phyloP scores from a whole-genome alignment of 2,797 vertebrate genomes.

The Rhinella marina region DNA sequence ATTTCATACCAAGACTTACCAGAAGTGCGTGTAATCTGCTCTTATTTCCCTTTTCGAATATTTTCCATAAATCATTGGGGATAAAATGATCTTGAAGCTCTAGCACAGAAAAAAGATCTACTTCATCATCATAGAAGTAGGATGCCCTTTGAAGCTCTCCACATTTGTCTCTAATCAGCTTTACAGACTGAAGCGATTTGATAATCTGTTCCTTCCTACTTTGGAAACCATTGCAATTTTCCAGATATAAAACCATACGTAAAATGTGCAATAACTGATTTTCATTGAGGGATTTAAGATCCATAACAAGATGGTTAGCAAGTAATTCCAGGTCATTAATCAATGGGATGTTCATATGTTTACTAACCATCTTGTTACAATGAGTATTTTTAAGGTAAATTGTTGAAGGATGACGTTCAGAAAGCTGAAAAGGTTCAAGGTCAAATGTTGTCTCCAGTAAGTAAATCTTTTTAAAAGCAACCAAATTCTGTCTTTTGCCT shows the following conservation, averaged over 20 bases:
- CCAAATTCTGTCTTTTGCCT: conserved; percentile 43
- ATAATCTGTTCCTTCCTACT: background rate
- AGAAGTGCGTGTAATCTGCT: background rate
- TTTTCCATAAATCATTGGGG: conserved; percentile 52
- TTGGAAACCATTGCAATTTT: fast-evolving
- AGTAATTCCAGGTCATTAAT: conserved; percentile 62
- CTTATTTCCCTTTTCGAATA: conserved; percentile 5
- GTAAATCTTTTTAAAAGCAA: conserved; percentile 46
- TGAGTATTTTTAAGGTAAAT: conserved; percentile 33
- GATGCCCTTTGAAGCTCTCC: conserved; percentile 46
- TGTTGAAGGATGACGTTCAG: conserved; percentile 48
- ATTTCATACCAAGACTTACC: conserved; percentile 56
- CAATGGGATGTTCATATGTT: background rate
- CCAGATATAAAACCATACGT: conserved; percentile 60
- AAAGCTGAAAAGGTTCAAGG: conserved; percentile 33
- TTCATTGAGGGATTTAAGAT: conserved; percentile 37
- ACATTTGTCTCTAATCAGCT: conserved; percentile 63
- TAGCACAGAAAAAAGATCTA: conserved; percentile 45
- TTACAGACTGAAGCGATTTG: conserved; percentile 57
- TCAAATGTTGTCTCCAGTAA: background rate
- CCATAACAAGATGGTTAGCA: conserved; percentile 58
- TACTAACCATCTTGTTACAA: fast-evolving
- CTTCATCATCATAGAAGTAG: conserved; percentile 55
- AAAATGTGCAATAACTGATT: conserved; percentile 49
- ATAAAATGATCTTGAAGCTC: conserved; percentile 65